Base-by-base conservation (phyloP, 2,797 vertebrate species). In the Labroides dimidiatus region DNA sequence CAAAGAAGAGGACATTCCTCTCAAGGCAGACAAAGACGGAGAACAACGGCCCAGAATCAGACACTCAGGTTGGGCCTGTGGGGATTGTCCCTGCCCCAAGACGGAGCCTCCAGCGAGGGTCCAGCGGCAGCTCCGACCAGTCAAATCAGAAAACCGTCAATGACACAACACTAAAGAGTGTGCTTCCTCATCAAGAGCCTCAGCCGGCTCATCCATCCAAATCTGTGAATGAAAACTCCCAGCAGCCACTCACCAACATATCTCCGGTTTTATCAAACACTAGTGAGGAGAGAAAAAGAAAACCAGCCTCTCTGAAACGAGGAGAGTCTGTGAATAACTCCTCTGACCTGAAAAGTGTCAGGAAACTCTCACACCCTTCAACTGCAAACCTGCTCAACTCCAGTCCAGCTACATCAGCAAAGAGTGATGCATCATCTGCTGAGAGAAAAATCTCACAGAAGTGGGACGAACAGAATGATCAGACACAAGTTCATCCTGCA, bases 1-100 rank as follows among this genome's bases (percentile, higher is more conserved):
- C 98, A 16, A 98, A 95, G 92, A 94, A 95, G 69, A 95, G 97
- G 86, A 98, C 93, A 12, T 89, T 96, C 62, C 54, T 95, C 61
- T 90, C 87, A 13, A 95, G 89, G 85, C 84, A 71, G 71, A 70
- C 74, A 66, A 85, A 90, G 44, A 77, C 81, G 47, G 92, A 92
- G 17, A 91, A 82, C 54, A 82, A 51, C 6, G 53, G 74, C 51
- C 24, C 63, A 24, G 80, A 80, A 51, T 41, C 0, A 3, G 82
- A 83, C 0, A 1, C 58, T 72, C 78, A 71, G 19, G 39, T 0
- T 4, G 88, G 86, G 56, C 87, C 88, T 36, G 42, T 77, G 0
- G 89, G 75, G 21, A 51, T 87, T 0, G 14, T 69, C 12, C 88
- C 89, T 23, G 82, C 81, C 3, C 95, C 95, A 0, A 92, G 91